Evolutionary conservation across 2,113 vertebrate species (phyloP), one percentile per base, ranked within the genome.

Genomic region (Pimephales promelas): DNA sequence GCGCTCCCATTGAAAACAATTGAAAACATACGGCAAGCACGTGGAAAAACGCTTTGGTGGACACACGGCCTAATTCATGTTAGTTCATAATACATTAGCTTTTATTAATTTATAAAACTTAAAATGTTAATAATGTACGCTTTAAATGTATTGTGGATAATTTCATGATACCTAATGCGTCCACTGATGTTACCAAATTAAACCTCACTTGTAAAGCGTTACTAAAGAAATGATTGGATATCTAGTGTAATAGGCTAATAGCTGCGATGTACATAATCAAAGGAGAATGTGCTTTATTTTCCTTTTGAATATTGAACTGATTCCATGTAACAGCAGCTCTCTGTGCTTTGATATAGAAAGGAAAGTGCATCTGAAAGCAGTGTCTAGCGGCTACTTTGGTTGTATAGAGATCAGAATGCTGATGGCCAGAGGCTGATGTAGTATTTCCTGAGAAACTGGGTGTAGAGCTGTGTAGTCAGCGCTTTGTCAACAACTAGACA

Each of bases 401-500:
- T 59, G 49, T 71, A 43, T 36, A 70, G 64, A 79, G 75, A 70
- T 84, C 9, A 31, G 54, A 45, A 66, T 79, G 43, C 64, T 61
- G 36, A 24, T 78, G 62, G 24, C 49, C 47, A 31, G 24, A 47
- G 74, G 28, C 26, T 66, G 14, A 31, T 52, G 82, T 74, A 26
- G 45, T 68, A 64, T 83, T 34, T 78, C 62, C 74, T 20, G 61
- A 68, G 49, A 70, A 78, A 26, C n/a, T 62, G 56, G 26, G 10
- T 28, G 10, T 22, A 28, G 9, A 31, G 10, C 52, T 59, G 5
- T 20, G 40, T 49, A 79, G 83, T 79, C 83, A 71, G 83, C 75
- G 47, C 47, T 84, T 68, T 71, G 62, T 72, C 36, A 70, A 84
- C 68, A 31, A 34, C 45, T 34, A 78, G 47, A 84, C 61, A 56